These are phyloP conservation scores for Pardosa pseudoannulata DNA, from an alignment of 2,888 invertebrate species.

Conservation along the genomic window DNA sequence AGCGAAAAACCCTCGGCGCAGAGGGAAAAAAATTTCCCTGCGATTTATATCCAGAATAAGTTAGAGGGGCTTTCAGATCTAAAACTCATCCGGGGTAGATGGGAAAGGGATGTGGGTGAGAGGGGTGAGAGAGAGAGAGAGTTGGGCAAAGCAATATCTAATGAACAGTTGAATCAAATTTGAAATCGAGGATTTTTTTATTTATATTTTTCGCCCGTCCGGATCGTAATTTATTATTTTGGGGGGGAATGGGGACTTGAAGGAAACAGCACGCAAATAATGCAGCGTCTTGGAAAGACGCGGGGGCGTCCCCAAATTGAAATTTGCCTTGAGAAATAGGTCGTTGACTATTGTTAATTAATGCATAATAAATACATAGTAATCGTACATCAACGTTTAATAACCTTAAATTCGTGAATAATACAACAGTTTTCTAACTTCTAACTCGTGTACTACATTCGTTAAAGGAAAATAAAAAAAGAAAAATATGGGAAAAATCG, in stretches of 20 bases:
- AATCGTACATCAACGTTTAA: no score
- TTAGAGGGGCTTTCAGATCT: constrained; percentile 68
- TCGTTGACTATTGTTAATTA: no score
- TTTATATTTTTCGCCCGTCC: constrained; percentile 66
- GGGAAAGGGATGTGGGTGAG: not conserved
- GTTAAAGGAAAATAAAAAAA: no score
- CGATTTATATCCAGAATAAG: constrained; percentile 68
- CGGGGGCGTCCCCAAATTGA: constrained; percentile 38
- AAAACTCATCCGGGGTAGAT: constrained; percentile 54
- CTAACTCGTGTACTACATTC: no score
- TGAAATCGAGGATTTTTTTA: constrained; percentile 68
- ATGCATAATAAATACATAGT: no score
- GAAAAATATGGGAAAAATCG: no score
- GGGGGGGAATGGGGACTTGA: constrained; percentile 60
- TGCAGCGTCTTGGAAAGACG: constrained; percentile 28
- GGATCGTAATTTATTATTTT: constrained; percentile 68
- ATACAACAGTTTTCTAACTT: no score
- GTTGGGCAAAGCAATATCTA: constrained; percentile 63
- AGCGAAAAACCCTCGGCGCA: no score
- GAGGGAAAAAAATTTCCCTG: constrained; percentile 29
- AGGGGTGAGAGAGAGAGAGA: not conserved
- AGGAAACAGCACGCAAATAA: constrained; percentile 68
- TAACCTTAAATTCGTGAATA: no score
- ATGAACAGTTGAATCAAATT: constrained; percentile 72
- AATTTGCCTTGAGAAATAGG: not conserved